Conservation (phyloP, 2,797 vertebrate genomes). For the Novumbra hubbsi region DNA sequence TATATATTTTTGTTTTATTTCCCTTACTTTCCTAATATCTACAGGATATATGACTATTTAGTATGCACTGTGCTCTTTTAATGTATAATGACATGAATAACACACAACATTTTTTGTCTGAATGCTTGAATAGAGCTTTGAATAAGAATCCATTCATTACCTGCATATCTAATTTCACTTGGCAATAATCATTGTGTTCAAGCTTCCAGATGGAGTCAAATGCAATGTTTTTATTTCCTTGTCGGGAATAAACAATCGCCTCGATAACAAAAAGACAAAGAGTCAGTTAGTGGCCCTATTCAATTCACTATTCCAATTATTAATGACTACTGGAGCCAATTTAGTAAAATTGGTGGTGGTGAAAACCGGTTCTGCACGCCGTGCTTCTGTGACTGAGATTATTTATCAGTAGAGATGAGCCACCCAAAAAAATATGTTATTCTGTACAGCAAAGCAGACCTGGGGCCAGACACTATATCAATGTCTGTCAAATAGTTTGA, state of each 20-base stretch:
- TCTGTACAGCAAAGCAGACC: background rate
- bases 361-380: conserved; percentile 49
- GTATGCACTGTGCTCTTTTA: conserved; percentile 1
- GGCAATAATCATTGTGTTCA: conserved; percentile 6
- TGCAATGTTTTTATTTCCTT: conserved; percentile 2
- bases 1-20: background rate
- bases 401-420: conserved; percentile 27
- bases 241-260: conserved; percentile 14
- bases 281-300: conserved; percentile 33
- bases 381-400: conserved; percentile 31
- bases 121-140: background rate
- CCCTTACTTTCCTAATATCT: background rate
- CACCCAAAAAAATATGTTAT: background rate
- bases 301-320: conserved; percentile 42
- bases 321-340: conserved; percentile 43
- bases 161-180: conserved; percentile 19
- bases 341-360: conserved; percentile 37
- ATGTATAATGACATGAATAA: background rate
- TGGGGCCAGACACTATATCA: background rate
- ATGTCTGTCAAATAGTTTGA: background rate
- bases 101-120: conserved; percentile 3
- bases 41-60: conserved; percentile 4
- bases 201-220: conserved; percentile 38
- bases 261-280: conserved; percentile 33
- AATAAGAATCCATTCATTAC: background rate